A percentile compares a stretch with the other conserved stretches of the same genome.
Conservation (phyloP, 2,797 vertebrate species). For the Distichodus sexfasciatus region DNA sequence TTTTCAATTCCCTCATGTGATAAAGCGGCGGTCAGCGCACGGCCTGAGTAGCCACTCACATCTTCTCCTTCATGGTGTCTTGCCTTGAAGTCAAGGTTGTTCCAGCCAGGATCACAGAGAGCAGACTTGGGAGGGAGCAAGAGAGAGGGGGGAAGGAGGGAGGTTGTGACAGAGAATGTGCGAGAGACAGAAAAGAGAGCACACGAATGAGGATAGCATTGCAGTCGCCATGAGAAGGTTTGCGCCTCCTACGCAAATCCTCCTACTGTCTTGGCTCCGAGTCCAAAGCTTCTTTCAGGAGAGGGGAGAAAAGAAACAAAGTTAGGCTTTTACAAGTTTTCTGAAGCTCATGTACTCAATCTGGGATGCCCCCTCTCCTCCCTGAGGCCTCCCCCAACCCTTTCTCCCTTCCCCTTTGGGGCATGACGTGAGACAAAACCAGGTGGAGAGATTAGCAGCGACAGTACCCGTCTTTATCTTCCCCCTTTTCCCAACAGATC, state of each 20-base stretch:
- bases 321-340: no score
- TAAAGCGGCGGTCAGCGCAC: background rate
- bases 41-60: slow-evolving; percentile 11
- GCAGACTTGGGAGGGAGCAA: slow-evolving; percentile 12
- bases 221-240: background rate
- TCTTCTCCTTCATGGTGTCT: slow-evolving; percentile 45
- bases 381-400: no score
- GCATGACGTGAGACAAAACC: slow-evolving; percentile 59
- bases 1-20: slow-evolving; percentile 33
- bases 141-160: slow-evolving; percentile 9
- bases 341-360: slow-evolving; percentile 37
- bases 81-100: slow-evolving; percentile 63
- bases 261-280: slow-evolving; percentile 21
- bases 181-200: background rate
- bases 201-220: background rate
- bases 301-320: background rate
- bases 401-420: no score
- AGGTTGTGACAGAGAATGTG: slow-evolving; percentile 7
- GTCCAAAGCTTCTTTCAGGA: slow-evolving; percentile 31
- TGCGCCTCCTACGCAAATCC: slow-evolving; percentile 20
- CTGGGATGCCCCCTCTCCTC: slow-evolving; percentile 45
- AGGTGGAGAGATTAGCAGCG: slow-evolving; percentile 56
- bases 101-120: slow-evolving; percentile 51
- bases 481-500: slow-evolving; percentile 53
- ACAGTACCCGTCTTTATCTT: slow-evolving; percentile 47